Conservation (phyloP, 1,140 invertebrate species). For the Tenebrio molitor region DNA sequence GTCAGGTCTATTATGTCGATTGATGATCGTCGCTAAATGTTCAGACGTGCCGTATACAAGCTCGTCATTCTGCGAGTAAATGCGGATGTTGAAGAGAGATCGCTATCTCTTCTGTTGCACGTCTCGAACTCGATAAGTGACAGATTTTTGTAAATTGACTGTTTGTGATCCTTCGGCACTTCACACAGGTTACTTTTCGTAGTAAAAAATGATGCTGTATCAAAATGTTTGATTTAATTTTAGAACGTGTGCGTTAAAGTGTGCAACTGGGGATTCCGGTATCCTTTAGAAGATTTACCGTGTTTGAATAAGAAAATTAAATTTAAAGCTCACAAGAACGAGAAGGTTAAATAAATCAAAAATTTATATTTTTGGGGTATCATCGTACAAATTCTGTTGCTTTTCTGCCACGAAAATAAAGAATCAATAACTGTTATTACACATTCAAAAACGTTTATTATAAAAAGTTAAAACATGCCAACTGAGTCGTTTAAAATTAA, state of each 20-base stretch:
- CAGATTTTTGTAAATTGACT: conserved; percentile 27
- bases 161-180: background rate
- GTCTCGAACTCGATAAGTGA: conserved; percentile 4
- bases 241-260: background rate
- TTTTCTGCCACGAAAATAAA: too few species aligned
- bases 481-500: too few species aligned
- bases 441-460: too few species aligned
- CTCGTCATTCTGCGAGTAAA: background rate
- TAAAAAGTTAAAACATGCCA: too few species aligned
- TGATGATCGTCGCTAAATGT: background rate
- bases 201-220: background rate
- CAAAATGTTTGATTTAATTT: conserved; percentile 3
- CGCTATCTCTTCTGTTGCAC: background rate
- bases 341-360: background rate
- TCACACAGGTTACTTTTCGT: conserved; percentile 16
- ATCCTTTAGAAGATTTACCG: background rate
- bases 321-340: background rate
- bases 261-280: background rate
- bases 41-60: background rate
- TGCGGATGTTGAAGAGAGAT: background rate
- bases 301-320: background rate
- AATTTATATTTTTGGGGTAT: too few species aligned
- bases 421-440: too few species aligned
- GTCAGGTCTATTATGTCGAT: background rate
- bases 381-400: too few species aligned